phyloP scores from a whole-genome alignment of 92 coral and sea anemone genomes.

The Hydrozoanthus gracilis region DNA sequence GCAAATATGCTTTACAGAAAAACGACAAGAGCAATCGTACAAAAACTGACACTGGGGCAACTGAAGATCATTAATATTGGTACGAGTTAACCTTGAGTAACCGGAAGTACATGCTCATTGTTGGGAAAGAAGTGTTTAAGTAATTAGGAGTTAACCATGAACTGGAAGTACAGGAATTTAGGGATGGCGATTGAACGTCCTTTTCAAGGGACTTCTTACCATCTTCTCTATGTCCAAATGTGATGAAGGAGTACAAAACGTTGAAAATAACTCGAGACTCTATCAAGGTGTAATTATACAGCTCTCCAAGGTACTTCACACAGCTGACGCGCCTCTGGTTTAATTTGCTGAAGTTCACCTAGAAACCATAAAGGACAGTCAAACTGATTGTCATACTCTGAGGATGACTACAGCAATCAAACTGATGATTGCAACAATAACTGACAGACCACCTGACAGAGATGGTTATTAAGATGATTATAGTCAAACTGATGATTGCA shows the following conservation, averaged over 20 bases:
- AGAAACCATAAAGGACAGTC: not conserved
- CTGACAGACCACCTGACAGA: too few species aligned
- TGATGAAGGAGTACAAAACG: constrained; percentile 88
- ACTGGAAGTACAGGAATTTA: not conserved
- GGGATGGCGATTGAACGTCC: too few species aligned
- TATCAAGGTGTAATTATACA: constrained; percentile 92
- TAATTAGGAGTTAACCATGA: not conserved
- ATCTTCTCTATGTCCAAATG: constrained; percentile 88
- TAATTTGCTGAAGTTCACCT: constrained; percentile 91
- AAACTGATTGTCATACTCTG: not conserved
- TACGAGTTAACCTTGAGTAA: too few species aligned
- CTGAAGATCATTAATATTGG: too few species aligned
- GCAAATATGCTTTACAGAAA: too few species aligned
- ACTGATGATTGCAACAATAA: not conserved
- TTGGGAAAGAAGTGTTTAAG: too few species aligned
- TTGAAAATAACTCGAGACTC: constrained; percentile 92
- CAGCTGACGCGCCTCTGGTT: constrained; percentile 95
- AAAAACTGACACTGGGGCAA: too few species aligned
- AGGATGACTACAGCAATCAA: not conserved
- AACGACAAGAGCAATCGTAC: too few species aligned
- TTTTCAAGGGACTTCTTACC: constrained; percentile 44
- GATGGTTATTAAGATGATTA: too few species aligned
- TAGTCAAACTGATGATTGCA: too few species aligned
- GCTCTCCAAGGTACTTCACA: constrained; percentile 96
- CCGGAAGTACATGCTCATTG: too few species aligned